Base-by-base conservation (phyloP, 2,113 vertebrate genomes). In the Amia ocellicauda region DNA sequence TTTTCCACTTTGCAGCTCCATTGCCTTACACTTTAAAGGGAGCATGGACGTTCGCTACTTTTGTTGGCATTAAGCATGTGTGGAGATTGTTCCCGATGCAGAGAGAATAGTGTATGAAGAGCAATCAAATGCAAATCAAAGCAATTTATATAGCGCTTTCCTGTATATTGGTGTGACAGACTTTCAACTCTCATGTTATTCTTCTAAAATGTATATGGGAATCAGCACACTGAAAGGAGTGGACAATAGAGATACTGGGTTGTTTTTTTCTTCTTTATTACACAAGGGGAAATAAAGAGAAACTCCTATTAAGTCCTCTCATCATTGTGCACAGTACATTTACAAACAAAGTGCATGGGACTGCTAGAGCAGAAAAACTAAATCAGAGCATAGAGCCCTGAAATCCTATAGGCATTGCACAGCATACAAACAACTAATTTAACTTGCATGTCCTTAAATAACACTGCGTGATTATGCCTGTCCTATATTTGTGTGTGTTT, bases 341-440 rank as follows among this genome's bases (percentile, higher is more conserved):
- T 76, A 68, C 77, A 68, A 67, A 78, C 72, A 73, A 74, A 69
- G n/a, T n/a, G n/a, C 57, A 36, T 64, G 74, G 63, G 24, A 58
- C 59, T 77, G 70, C 67, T 73, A 73, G 69, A 81, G 84, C 75
- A 76, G 78, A 82, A 82, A 68, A 66, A 1, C 28, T 79, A 76
- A 77, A 78, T 24, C 77, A 68, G 78, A 82, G 81, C 80, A 74
- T 77, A 81, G 83, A 82, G 63, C 73, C 66, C 58, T 73, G 78
- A 81, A 76, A 81, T 86, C 83, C 79, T 82, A 68, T 70, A 74
- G 80, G 78, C 81, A 76, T 70, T 69, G 78, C 76, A 69, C 76
- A 73, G 80, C 81, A 78, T 77, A 78, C 80, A 76, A 42, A 43
- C 29, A 17, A 20, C 11, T 36, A 36, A 36, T 36, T 36, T 36